Base-by-base conservation (phyloP, 2,888 invertebrate genomes). In the Acronicta leporina region DNA sequence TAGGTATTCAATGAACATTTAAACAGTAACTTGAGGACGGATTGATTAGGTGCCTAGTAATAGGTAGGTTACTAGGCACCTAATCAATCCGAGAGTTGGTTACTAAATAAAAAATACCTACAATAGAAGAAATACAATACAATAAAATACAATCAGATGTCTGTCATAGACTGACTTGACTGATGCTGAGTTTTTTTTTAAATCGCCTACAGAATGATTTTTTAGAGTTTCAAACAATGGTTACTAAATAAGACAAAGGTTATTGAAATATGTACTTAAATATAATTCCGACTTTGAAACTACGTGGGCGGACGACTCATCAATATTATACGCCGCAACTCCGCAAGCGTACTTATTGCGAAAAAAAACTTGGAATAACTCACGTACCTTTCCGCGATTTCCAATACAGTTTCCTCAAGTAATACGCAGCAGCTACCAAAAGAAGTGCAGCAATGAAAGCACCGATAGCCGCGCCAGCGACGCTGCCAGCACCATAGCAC, bases 381-480 rank as follows among this genome's bases (percentile, higher is more conserved):
- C 57, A 75, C 94, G 88, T 88, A 95, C 95, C 95, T 94, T 95
- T 94, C 64, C 94, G 95, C 69, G 95, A 95, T 80, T 95, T 95
- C 91, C 96, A 95, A 92, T 96, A 96, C 79, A 95, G 91, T 85
- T 94, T 95, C 87, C 95, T 95, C 76, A 96, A 86, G 81, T 95
- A 92, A 82, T 94, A 95, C 60, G 93, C 95, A 42, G 95, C 92
- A 55, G 92, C 95, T 40, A 96, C 92, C 59, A 96, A 88, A 56
- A 96, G 86, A 60, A 96, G 89, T 74, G 96, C 96, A 74, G 95
- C 95, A 75, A 97, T 84, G 84, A 97, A 96, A 75, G 97, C 96
- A 79, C 97, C 96, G 76, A 97, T 95, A 65, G 97, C 96, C 72
- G 96, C 96, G 63, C 96, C 96, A 62, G 96, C 96, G 65, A 97